phyloP scores from a whole-genome alignment of 2,797 vertebrate genomes.

The Tragelaphus eurycerus region DNA sequence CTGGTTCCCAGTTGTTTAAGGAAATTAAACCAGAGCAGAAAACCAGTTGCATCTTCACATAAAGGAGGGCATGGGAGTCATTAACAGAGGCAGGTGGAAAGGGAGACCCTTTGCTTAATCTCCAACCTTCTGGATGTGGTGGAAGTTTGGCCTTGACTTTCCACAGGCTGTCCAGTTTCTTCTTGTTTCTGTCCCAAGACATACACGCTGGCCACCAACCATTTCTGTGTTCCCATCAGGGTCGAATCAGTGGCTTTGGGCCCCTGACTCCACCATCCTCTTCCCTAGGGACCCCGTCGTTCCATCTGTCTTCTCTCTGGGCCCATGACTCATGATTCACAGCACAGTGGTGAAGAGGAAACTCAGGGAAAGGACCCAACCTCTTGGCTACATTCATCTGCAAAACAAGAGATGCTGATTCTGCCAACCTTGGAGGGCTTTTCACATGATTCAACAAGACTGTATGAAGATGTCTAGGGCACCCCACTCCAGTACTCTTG shows the following conservation, averaged over 20 bases:
- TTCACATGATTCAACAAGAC: neutral
- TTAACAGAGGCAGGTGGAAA: neutral
- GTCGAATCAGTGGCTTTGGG: neutral
- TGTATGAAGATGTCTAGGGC: neutral
- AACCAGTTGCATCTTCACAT: no score
- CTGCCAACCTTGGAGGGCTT: neutral
- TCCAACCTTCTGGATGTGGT: fast-evolving
- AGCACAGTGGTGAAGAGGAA: neutral
- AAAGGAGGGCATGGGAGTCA: neutral
- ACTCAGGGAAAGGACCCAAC: fast-evolving
- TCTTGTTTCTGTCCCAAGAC: neutral
- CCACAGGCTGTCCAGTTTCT: neutral
- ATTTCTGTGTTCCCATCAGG: neutral
- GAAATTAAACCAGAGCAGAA: neutral
- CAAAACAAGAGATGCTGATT: neutral
- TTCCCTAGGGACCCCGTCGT: fast-evolving
- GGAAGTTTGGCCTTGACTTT: neutral
- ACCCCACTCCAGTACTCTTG: no score
- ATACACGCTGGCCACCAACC: no score
- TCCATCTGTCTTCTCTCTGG: neutral
- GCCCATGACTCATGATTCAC: neutral
- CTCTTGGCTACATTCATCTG: neutral
- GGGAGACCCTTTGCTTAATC: neutral
- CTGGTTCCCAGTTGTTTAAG: neutral
- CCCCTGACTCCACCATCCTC: no score